A percentile compares a stretch with the other conserved stretches of the same genome.
Conservation (phyloP, 1,140 invertebrate species). For the Drosophila tani region DNA sequence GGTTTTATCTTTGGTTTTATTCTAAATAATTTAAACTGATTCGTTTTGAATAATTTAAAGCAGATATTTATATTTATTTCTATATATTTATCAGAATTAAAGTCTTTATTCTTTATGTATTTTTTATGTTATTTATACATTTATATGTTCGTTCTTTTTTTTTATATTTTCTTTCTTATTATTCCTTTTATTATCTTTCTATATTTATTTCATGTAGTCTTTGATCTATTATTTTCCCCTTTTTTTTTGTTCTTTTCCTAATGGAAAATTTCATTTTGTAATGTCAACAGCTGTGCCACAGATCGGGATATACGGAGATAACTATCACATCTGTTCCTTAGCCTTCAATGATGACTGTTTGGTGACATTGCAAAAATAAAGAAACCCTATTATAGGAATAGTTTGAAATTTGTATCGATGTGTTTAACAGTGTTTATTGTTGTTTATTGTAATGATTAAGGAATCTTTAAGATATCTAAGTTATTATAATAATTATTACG, state of each 20-base stretch:
- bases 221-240: not conserved
- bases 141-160: too few relatives aligned
- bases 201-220: not conserved
- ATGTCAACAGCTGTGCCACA: constrained; percentile 6
- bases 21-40: too few relatives aligned
- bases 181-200: too few relatives aligned
- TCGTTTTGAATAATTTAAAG: too few relatives aligned
- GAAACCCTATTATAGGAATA: not conserved
- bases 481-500: not conserved
- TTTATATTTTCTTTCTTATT: too few relatives aligned
- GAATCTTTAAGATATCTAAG: not conserved
- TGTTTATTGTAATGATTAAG: too few relatives aligned
- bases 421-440: not conserved
- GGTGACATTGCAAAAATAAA: constrained; percentile 6
- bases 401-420: not conserved
- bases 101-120: not conserved
- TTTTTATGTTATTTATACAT: too few relatives aligned
- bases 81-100: not conserved
- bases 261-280: not conserved
- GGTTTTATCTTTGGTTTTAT: not conserved
- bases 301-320: constrained; percentile 17
- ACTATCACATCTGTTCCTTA: not conserved
- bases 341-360: not conserved
- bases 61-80: too few relatives aligned
- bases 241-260: not conserved